Base-by-base conservation (phyloP, 2,113 vertebrate species). In the Chamaetylas fuelleborni region DNA sequence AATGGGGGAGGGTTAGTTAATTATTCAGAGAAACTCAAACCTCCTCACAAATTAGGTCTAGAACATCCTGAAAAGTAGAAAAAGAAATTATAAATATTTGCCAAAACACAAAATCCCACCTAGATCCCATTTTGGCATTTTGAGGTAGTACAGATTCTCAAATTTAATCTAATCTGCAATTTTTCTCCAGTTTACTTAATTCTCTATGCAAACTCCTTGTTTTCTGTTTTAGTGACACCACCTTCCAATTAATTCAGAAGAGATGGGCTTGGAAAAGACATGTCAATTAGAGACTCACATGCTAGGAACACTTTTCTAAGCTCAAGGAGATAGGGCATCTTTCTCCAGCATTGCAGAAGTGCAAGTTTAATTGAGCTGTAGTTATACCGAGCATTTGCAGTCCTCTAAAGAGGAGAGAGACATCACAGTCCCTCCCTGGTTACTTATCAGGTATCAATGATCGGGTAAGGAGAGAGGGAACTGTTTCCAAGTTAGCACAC, bases 401-500 rank as follows among this genome's bases (percentile, higher is more conserved):
- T 31, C 33, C 94, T 81, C 87, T 58, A 60, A 96, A 92, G 81
- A 96, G 92, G 65, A 93, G 28, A 84, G 81, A 87, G 86, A 94
- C 3, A 6, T 51, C 90, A 57, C 48, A 90, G 58, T 67, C 78
- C 92, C 53, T 81, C 92, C 91, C 73, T 95, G 70, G 34, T 78
- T 50, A 19, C 8, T 15, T n/a, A 54, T 2, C 38, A 28, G 64
- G 53, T 57, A 54, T 28, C 6, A 9, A 79, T 60, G 94, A 88
- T 20, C 86, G 26, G 36, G 7, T 54, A 83, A 19, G 61, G 62
- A 88, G 71, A 87, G 36, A 62, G 38, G 48, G 93, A 97, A 96
- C 92, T 54, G 80, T 42, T 96, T 97, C 85, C 85, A 95, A 96
- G 93, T 96, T 97, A 97, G 91, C 62, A 12, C 94, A 89, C 81